Percentiles rank a stretch among this genome's conserved stretches.
These are phyloP conservation scores for Eumeta japonica DNA, from an alignment of 1,140 invertebrate genomes.

Conservation along the genomic window DNA sequence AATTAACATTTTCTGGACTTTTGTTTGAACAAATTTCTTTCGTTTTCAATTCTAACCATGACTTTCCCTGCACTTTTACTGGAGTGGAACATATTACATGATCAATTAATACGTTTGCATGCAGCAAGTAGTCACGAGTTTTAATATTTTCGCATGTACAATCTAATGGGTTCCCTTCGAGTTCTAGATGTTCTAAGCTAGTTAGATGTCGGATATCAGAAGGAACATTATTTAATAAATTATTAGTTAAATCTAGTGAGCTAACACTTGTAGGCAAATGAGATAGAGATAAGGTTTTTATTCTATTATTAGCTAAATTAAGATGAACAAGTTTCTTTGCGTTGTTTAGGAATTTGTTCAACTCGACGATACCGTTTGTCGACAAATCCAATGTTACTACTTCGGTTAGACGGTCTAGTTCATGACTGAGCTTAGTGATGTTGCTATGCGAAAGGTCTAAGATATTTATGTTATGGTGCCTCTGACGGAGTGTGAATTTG, in stretches of 20 bases:
- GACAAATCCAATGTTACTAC: slow-evolving; percentile 60
- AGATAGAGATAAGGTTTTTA: slow-evolving; percentile 51
- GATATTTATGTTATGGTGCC: slow-evolving; percentile 55
- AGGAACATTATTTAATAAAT: slow-evolving; percentile 60
- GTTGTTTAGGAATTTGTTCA: slow-evolving; percentile 57
- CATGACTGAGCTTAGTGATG: slow-evolving; percentile 55
- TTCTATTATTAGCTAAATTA: slow-evolving; percentile 59
- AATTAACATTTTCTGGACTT: slow-evolving; percentile 26
- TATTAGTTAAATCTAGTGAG: slow-evolving; percentile 63
- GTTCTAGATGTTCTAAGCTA: slow-evolving; percentile 56
- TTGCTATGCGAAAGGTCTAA: slow-evolving; percentile 61
- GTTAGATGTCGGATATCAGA: slow-evolving; percentile 54
- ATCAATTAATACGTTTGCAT: slow-evolving; percentile 55
- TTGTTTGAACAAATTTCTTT: slow-evolving; percentile 54
- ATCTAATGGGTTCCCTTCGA: slow-evolving; percentile 61
- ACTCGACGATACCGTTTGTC: slow-evolving; percentile 56
- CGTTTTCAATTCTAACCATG: slow-evolving; percentile 59
- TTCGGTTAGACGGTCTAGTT: slow-evolving; percentile 58
- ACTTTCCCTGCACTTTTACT: slow-evolving; percentile 45
- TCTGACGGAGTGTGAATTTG: slow-evolving; percentile 49
- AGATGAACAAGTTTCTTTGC: slow-evolving; percentile 61
- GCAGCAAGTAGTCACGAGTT: slow-evolving; percentile 55
- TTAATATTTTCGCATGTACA: slow-evolving; percentile 62
- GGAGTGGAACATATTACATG: slow-evolving; percentile 58
- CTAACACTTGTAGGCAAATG: slow-evolving; percentile 61